These are phyloP conservation scores for Cheilosia soror DNA, from an alignment of 2,888 invertebrate species.

Conservation along the genomic window DNA sequence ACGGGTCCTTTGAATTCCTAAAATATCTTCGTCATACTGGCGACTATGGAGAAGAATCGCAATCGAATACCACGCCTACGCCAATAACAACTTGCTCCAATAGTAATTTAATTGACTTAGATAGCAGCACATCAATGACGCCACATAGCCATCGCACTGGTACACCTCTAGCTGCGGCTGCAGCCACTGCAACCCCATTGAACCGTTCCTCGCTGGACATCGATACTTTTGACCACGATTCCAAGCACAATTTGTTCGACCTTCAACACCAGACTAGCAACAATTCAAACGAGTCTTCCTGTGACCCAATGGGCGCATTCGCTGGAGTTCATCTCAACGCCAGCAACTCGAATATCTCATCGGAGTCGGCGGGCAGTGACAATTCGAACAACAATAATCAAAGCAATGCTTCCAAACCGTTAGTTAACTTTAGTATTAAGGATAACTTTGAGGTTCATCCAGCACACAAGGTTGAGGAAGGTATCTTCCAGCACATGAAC, in stretches of 20 bases:
- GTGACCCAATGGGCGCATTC: constrained; percentile 81
- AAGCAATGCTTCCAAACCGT: constrained; percentile 80
- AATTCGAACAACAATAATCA: constrained; percentile 78
- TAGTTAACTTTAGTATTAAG: constrained; percentile 82
- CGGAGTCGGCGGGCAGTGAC: constrained; percentile 79
- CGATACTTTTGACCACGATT: constrained; percentile 83
- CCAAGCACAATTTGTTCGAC: constrained; percentile 83
- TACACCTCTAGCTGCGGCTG: constrained; percentile 81
- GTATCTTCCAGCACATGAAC: constrained; percentile 83
- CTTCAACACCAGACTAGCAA: constrained; percentile 80
- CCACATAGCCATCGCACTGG: constrained; percentile 79
- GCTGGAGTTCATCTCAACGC: constrained; percentile 82
- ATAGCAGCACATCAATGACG: constrained; percentile 81
- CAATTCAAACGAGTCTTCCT: constrained; percentile 81
- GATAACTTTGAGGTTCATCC: constrained; percentile 83
- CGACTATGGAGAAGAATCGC: constrained; percentile 79
- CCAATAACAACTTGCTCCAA: constrained; percentile 63
- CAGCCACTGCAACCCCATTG: constrained; percentile 79
- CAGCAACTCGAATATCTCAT: constrained; percentile 83
- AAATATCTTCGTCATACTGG: constrained; percentile 83
- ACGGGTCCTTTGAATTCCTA: constrained; percentile 83
- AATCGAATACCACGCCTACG: constrained; percentile 61
- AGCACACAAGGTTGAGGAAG: constrained; percentile 83
- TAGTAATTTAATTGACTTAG: constrained; percentile 81
- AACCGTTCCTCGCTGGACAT: constrained; percentile 80